Conservation (phyloP, 1,140 invertebrate genomes). For the Uloborus diversus region DNA sequence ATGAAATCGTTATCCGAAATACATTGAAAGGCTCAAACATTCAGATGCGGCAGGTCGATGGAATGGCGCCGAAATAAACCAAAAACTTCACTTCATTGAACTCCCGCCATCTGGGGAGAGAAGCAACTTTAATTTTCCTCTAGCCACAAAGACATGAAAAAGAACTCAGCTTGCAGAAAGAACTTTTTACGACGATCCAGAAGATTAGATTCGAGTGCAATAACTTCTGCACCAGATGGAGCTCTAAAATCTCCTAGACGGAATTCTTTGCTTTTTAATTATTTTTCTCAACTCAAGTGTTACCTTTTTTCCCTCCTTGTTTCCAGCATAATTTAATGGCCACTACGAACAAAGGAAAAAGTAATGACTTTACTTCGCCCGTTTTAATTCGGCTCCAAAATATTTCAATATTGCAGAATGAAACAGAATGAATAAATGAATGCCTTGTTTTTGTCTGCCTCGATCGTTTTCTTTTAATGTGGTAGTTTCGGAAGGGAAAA, state of each 20-base stretch:
- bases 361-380: not conserved
- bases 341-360: not conserved
- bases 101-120: slow-evolving; percentile 9
- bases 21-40: too few relatives aligned
- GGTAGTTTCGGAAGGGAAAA: too few relatives aligned
- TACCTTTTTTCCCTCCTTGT: too few relatives aligned
- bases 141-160: not conserved
- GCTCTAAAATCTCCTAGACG: too few relatives aligned
- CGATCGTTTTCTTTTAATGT: too few relatives aligned
- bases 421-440: too few relatives aligned
- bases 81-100: slow-evolving; percentile 11
- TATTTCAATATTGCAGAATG: too few relatives aligned
- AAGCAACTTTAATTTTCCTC: not conserved
- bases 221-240: not conserved
- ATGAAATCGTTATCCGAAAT: too few relatives aligned
- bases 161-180: not conserved
- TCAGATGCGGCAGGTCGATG: not conserved
- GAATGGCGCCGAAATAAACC: not conserved
- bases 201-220: not conserved
- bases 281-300: too few relatives aligned
- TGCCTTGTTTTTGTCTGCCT: too few relatives aligned
- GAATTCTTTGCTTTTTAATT: not conserved
- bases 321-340: not conserved
- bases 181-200: not conserved
- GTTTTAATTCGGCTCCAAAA: too few relatives aligned